phyloP scores from a whole-genome alignment of 2,888 invertebrate genomes.

The Trisateles emortualis region DNA sequence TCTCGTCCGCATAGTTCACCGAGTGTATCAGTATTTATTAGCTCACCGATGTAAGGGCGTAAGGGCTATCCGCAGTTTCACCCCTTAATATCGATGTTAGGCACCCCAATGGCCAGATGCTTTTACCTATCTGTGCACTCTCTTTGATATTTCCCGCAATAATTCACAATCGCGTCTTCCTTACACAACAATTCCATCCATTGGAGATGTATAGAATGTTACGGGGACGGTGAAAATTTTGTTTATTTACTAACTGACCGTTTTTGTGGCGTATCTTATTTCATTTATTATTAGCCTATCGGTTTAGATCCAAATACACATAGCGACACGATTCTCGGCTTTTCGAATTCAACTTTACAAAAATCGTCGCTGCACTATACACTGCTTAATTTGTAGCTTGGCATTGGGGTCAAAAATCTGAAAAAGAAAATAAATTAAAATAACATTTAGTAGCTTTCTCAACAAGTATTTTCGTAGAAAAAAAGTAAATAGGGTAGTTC shows the following conservation, averaged over 20 bases:
- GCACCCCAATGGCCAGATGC: slow-evolving; percentile 56
- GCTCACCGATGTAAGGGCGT: slow-evolving; percentile 29
- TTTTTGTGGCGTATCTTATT: no score
- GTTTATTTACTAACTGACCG: neutral
- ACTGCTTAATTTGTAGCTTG: no score
- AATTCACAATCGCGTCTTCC: slow-evolving; percentile 74
- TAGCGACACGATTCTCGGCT: no score
- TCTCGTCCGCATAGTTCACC: neutral
- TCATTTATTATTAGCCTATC: no score
- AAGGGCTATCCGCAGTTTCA: slow-evolving; percentile 35
- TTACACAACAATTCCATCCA: slow-evolving; percentile 72
- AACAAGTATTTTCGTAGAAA: neutral
- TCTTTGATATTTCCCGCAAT: slow-evolving; percentile 63
- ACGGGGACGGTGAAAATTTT: slow-evolving; percentile 12
- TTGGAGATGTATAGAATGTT: slow-evolving; percentile 45
- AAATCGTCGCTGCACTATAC: no score
- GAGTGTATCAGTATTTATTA: slow-evolving; percentile 39
- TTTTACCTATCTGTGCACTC: slow-evolving; percentile 56
- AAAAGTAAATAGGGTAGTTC: neutral
- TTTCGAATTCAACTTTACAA: no score
- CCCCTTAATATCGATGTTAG: slow-evolving; percentile 47
- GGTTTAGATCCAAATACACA: no score
- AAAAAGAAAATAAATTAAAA: neutral
- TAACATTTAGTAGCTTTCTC: neutral
- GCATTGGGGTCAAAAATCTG: neutral